Evolutionary conservation across 92 coral and sea anemone species (phyloP).

Genomic region (Parazoanthus atlanticus): DNA sequence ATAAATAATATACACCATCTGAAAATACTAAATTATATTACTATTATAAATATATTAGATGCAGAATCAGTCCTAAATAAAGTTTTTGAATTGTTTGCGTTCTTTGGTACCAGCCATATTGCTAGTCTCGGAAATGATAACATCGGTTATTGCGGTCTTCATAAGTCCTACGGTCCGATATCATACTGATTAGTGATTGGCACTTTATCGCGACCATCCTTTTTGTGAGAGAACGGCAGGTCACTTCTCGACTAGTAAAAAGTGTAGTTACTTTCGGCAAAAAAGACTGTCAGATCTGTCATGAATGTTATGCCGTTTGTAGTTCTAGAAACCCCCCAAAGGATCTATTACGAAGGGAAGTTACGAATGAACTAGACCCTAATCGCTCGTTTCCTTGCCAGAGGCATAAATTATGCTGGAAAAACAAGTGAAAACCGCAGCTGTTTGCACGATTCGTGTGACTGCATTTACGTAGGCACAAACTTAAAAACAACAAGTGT

Average conservation of each 20-base stretch:
- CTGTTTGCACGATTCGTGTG: neutral
- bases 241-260: neutral
- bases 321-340: neutral
- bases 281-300: neutral
- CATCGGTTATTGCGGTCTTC: neutral
- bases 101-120: neutral
- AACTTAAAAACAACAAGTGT: neutral
- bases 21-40: neutral
- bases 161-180: neutral
- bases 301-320: neutral
- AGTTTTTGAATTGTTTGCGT: neutral
- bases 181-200: no score
- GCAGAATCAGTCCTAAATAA: neutral
- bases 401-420: neutral
- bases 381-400: constrained; percentile 19
- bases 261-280: neutral
- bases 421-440: neutral
- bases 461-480: constrained; percentile 31
- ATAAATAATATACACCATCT: neutral
- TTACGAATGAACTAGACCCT: neutral
- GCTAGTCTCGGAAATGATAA: neutral
- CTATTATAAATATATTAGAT: neutral
- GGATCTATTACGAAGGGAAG: no score
- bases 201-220: neutral
- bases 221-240: neutral